These are phyloP conservation scores for Drosophila ochracea DNA, from an alignment of 2,888 invertebrate genomes.

Conservation along the genomic window DNA sequence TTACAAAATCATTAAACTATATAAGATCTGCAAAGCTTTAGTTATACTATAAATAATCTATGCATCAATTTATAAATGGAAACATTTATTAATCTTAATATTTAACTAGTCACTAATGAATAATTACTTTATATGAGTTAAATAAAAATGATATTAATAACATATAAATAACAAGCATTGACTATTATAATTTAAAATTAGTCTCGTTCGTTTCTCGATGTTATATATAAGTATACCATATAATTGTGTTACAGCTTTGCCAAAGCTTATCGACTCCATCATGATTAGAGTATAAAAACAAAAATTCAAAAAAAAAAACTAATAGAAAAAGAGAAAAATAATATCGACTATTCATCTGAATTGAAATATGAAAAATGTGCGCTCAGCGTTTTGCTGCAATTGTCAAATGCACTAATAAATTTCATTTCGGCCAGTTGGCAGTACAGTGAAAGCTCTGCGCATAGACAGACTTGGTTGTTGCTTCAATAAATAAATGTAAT, in stretches of 20 bases:
- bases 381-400: constrained; percentile 68
- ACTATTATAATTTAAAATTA: background rate
- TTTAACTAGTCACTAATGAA: background rate
- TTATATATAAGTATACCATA: background rate
- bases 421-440: constrained; percentile 51
- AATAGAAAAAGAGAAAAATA: constrained; percentile 9
- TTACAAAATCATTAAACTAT: constrained; percentile 7
- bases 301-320: background rate
- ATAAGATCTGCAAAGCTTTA: background rate
- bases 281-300: constrained; percentile 27
- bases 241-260: background rate
- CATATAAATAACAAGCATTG: background rate
- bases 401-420: constrained; percentile 78
- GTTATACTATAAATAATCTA: background rate
- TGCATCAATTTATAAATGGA: background rate
- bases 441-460: constrained; percentile 37
- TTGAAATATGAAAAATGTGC: constrained; percentile 77
- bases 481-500: background rate
- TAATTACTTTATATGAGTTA: background rate
- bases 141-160: background rate
- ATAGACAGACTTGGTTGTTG: background rate
- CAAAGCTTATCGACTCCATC: background rate
- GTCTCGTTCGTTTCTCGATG: background rate
- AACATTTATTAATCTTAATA: background rate
- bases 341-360: constrained; percentile 62